These are phyloP conservation scores for Catocala fraxini DNA, from an alignment of 2,888 invertebrate species.

Conservation along the genomic window DNA sequence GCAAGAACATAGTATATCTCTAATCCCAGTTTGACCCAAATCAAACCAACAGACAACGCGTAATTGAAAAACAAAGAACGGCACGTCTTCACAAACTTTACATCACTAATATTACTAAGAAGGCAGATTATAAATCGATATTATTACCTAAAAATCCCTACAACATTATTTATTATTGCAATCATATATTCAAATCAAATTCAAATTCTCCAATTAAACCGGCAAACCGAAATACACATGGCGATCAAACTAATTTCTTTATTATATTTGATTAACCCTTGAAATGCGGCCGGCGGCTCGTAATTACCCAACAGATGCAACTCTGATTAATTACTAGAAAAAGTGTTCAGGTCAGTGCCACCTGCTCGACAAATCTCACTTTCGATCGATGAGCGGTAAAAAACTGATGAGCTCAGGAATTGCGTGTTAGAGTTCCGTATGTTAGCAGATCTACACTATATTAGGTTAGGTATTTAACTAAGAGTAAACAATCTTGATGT, in stretches of 20 bases:
- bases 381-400: slow-evolving; percentile 62
- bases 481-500: no score
- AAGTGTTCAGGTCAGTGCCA: slow-evolving; percentile 70
- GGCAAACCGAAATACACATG: slow-evolving; percentile 67
- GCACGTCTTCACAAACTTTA: no score
- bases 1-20: no score
- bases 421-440: slow-evolving; percentile 30
- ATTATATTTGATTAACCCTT: slow-evolving; percentile 87
- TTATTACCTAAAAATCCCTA: neutral
- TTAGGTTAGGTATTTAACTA: no score
- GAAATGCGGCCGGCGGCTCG: slow-evolving; percentile 62
- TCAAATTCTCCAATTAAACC: slow-evolving; percentile 17
- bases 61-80: no score
- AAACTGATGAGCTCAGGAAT: slow-evolving; percentile 33
- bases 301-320: slow-evolving; percentile 84
- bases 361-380: slow-evolving; percentile 80
- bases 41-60: no score
- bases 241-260: slow-evolving; percentile 82
- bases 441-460: no score
- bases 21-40: no score
- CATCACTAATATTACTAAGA: no score
- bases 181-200: slow-evolving; percentile 16
- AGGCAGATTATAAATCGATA: no score
- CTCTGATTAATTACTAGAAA: slow-evolving; percentile 84
- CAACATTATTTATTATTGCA: neutral